Evolutionary conservation across 2,888 invertebrate genomes (phyloP).

Genomic region (Drosophila melanocephala): DNA sequence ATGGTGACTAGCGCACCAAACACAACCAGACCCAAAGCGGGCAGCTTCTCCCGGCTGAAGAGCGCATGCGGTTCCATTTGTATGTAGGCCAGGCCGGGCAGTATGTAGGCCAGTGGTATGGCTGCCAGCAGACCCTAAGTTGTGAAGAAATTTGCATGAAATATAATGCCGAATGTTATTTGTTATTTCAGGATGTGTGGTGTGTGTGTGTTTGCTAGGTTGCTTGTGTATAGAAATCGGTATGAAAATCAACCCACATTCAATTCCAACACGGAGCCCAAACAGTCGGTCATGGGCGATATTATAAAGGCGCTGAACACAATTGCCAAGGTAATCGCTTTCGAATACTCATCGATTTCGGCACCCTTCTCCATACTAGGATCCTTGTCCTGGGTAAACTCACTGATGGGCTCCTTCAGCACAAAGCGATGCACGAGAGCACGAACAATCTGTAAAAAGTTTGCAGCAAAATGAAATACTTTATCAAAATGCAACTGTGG

Average conservation of each 20-base stretch:
- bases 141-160: constrained; percentile 59
- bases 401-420: constrained; percentile 84
- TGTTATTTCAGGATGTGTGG: neutral
- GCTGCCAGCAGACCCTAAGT: constrained; percentile 92
- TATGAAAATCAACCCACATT: constrained; percentile 87
- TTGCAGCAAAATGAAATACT: constrained; percentile 21
- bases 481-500: constrained; percentile 25
- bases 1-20: constrained; percentile 88
- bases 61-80: constrained; percentile 90
- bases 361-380: constrained; percentile 84
- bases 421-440: constrained; percentile 85
- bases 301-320: constrained; percentile 90
- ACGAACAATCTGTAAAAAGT: constrained; percentile 82
- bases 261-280: constrained; percentile 92
- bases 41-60: constrained; percentile 89
- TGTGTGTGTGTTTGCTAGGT: neutral
- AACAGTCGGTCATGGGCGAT: constrained; percentile 93
- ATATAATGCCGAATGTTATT: constrained; percentile 17
- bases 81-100: constrained; percentile 92
- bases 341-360: constrained; percentile 84
- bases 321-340: constrained; percentile 87
- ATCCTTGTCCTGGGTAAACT: constrained; percentile 85
- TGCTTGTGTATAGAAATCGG: constrained; percentile 13
- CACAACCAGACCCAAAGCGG: constrained; percentile 89
- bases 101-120: constrained; percentile 92